Evolutionary conservation across 2,888 invertebrate genomes (phyloP).

Genomic region (Tipula unca): DNA sequence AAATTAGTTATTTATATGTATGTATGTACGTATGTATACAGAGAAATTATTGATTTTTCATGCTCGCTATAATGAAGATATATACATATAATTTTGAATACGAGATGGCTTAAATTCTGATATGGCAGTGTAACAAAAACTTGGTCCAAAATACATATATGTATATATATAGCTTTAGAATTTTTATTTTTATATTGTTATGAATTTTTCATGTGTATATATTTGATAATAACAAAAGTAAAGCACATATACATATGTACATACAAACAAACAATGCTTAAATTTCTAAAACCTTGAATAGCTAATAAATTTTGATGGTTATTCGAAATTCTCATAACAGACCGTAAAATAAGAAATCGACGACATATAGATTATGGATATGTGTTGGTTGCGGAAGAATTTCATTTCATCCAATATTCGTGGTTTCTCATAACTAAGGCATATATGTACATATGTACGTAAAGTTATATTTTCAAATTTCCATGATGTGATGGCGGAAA

Average conservation of each 20-base stretch:
- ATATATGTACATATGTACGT: no score
- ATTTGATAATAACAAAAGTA: neutral
- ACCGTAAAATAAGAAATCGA: neutral
- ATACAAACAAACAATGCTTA: no score
- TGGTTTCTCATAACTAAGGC: no score
- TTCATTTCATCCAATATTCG: neutral
- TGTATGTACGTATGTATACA: neutral
- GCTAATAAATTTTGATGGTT: neutral
- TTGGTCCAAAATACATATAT: neutral
- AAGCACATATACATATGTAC: neutral
- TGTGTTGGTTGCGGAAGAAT: neutral
- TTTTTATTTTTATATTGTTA: neutral
- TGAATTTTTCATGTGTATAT: neutral
- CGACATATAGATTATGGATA: neutral
- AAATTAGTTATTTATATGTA: neutral
- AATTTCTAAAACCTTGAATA: neutral
- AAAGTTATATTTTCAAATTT: no score
- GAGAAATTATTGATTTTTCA: neutral
- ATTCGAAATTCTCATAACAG: neutral
- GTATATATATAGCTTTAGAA: neutral
- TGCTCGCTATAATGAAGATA: neutral
- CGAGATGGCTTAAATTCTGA: neutral
- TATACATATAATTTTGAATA: neutral
- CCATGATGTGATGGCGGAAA: no score
- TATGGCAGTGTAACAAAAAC: neutral